These are phyloP conservation scores for Siderastrea siderea DNA, from an alignment of 92 coral and sea anemone species.

Conservation along the genomic window DNA sequence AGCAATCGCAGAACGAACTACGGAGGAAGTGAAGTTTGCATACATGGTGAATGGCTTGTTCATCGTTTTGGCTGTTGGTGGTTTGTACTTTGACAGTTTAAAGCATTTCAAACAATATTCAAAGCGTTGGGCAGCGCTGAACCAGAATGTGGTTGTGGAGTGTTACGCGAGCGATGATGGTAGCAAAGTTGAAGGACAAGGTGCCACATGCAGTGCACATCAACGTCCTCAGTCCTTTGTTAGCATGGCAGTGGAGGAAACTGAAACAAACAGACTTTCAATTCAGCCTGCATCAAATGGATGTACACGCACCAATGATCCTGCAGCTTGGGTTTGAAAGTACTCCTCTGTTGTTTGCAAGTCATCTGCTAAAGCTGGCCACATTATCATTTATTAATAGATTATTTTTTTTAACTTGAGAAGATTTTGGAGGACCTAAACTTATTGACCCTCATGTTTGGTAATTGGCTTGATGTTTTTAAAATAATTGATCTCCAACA, in stretches of 20 bases:
- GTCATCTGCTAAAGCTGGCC: not conserved
- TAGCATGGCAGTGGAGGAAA: constrained; percentile 25
- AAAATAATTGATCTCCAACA: no score
- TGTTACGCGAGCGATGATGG: constrained; percentile 30
- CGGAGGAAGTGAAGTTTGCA: constrained; percentile 94
- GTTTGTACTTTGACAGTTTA: constrained; percentile 91
- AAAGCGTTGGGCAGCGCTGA: constrained; percentile 92
- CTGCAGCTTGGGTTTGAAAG: constrained; percentile 27
- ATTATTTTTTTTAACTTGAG: no score
- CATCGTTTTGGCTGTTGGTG: constrained; percentile 93
- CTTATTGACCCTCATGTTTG: no score
- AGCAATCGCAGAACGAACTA: constrained; percentile 93
- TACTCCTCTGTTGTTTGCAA: not conserved
- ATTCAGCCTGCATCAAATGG: not conserved
- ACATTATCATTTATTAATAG: not conserved
- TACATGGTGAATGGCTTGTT: constrained; percentile 97
- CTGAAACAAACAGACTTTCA: constrained; percentile 21
- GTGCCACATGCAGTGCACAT: not conserved
- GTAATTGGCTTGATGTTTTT: no score
- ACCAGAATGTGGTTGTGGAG: constrained; percentile 85
- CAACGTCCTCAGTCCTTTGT: not conserved
- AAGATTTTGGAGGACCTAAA: no score
- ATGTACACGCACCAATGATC: not conserved
- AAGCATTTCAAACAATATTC: constrained; percentile 91
- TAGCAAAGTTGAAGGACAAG: not conserved